Conservation (phyloP, 2,888 invertebrate species). For the Lamproptera curius region DNA sequence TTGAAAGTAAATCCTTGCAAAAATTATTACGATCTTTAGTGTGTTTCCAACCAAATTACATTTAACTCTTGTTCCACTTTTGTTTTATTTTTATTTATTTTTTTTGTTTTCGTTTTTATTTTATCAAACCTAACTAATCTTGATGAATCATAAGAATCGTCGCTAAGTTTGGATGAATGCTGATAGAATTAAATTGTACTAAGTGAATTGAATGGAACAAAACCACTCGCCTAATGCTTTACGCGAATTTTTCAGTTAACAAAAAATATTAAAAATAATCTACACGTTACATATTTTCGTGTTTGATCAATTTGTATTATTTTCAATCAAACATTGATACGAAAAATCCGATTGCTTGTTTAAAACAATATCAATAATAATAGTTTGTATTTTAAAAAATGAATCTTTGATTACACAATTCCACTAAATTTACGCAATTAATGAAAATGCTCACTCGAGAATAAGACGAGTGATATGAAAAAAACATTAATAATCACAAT, state of each 20-base stretch:
- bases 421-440: constrained; percentile 6
- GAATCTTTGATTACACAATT: background rate
- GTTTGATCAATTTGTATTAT: too few relatives aligned
- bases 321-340: too few relatives aligned
- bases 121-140: constrained; percentile 10
- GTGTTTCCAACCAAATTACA: constrained; percentile 5
- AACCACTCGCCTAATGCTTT: too few relatives aligned
- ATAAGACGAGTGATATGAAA: background rate
- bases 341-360: too few relatives aligned
- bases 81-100: constrained; percentile 2
- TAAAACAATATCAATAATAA: too few relatives aligned
- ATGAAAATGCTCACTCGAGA: background rate
- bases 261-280: too few relatives aligned
- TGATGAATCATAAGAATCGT: constrained; percentile 16
- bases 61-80: constrained; percentile 13
- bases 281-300: too few relatives aligned
- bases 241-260: too few relatives aligned
- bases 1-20: background rate
- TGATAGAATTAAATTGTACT: constrained; percentile 12
- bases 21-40: background rate
- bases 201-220: background rate
- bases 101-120: constrained; percentile 6
- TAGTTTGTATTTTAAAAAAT: background rate
- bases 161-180: constrained; percentile 2
- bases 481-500: constrained; percentile 6